Evolutionary conservation across 2,888 invertebrate genomes (phyloP).

Genomic region (Platynereis dumerilii): DNA sequence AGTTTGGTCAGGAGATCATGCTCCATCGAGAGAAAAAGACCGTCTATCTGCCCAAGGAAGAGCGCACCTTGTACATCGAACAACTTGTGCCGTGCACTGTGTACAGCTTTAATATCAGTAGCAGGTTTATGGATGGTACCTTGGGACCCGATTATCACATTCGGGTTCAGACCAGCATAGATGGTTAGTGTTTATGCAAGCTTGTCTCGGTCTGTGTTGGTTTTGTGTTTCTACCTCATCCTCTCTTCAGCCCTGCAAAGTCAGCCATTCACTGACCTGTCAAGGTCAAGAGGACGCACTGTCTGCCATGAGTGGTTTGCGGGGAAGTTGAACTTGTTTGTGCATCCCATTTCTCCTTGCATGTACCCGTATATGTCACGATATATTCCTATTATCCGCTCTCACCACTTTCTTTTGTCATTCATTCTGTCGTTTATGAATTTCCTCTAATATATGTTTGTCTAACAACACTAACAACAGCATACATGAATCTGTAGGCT

Average conservation of each 20-base stretch:
- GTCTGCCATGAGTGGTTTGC: too few relatives aligned
- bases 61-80: conserved; percentile 44
- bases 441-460: too few relatives aligned
- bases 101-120: conserved; percentile 59
- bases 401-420: too few relatives aligned
- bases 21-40: conserved; percentile 32
- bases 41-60: conserved; percentile 42
- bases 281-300: too few relatives aligned
- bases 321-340: background rate
- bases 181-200: conserved; percentile 31
- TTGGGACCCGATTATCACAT: conserved; percentile 46
- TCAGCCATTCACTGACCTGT: too few relatives aligned
- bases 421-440: too few relatives aligned
- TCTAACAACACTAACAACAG: too few relatives aligned
- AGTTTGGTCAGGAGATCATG: conserved; percentile 40
- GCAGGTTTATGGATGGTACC: conserved; percentile 52
- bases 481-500: too few relatives aligned
- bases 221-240: too few relatives aligned
- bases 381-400: too few relatives aligned
- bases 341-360: conserved; percentile 1
- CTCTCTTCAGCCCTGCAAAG: too few relatives aligned
- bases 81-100: conserved; percentile 55
- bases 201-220: too few relatives aligned
- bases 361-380: background rate
- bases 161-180: conserved; percentile 47